These are phyloP conservation scores for Drosophila equinoxialis DNA, from an alignment of 1,140 invertebrate species.

Conservation along the genomic window DNA sequence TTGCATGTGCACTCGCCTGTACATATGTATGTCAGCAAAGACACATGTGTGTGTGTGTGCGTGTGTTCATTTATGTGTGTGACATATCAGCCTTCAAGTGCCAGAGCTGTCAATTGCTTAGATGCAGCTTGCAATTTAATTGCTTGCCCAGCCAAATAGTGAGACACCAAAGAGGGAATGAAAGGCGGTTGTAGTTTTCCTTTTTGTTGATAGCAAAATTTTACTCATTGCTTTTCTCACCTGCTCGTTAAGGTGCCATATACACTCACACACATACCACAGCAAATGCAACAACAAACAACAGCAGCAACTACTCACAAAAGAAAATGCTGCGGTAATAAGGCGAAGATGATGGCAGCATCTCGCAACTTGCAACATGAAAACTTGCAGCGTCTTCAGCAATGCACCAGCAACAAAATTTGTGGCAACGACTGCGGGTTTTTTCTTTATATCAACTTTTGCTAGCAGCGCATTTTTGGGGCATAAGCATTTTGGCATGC, in stretches of 20 bases:
- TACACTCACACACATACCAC: constrained; percentile 19
- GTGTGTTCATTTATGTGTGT: constrained; percentile 16
- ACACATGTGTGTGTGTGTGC: constrained; percentile 15
- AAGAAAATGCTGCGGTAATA: constrained; percentile 62
- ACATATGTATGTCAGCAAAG: constrained; percentile 5
- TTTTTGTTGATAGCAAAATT: constrained; percentile 26
- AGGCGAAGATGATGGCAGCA: constrained; percentile 60
- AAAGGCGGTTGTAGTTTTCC: neutral
- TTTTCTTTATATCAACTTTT: constrained; percentile 2
- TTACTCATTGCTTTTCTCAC: constrained; percentile 23
- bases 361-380: constrained; percentile 37
- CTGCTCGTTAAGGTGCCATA: constrained; percentile 54
- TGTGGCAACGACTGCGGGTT: constrained; percentile 45
- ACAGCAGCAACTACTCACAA: constrained; percentile 22
- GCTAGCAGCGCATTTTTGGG: neutral
- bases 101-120: constrained; percentile 71
- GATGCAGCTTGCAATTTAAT: constrained; percentile 66
- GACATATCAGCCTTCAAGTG: constrained; percentile 61
- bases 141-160: constrained; percentile 50
- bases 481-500: neutral
- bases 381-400: constrained; percentile 39
- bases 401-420: constrained; percentile 51
- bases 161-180: neutral
- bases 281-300: constrained; percentile 19
- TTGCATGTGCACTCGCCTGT: constrained; percentile 70